A percentile compares a stretch with the other conserved stretches of the same genome.
phyloP scores from a whole-genome alignment of 1,140 invertebrate genomes.

The Caenorhabditis brenneri region DNA sequence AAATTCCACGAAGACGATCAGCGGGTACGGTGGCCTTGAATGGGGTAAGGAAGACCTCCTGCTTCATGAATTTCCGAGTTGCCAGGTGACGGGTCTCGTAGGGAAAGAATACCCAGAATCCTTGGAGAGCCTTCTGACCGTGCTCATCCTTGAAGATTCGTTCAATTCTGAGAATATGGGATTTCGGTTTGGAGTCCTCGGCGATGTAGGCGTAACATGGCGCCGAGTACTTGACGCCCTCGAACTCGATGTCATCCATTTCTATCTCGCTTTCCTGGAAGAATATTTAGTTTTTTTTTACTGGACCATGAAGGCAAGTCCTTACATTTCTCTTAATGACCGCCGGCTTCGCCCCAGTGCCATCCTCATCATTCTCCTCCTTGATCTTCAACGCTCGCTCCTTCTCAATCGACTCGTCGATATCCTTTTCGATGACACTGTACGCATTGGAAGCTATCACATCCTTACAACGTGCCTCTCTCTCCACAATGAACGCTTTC shows the following conservation, averaged over 20 bases:
- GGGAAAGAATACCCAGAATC: constrained; percentile 84
- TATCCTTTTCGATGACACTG: constrained; percentile 76
- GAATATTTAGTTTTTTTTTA: no score
- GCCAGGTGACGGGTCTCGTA: constrained; percentile 94
- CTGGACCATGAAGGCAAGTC: no score
- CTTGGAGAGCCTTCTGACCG: constrained; percentile 85
- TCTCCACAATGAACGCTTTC: constrained; percentile 82
- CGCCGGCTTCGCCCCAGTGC: background rate
- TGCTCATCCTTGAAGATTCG: constrained; percentile 77
- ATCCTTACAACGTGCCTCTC: constrained; percentile 74
- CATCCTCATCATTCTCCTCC: constrained; percentile 47
- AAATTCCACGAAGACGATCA: constrained; percentile 86
- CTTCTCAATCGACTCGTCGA: constrained; percentile 60
- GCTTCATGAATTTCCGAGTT: constrained; percentile 85
- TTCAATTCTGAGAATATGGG: constrained; percentile 87
- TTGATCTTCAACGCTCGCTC: constrained; percentile 50
- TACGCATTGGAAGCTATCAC: constrained; percentile 85
- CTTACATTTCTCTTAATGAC: constrained; percentile 71
- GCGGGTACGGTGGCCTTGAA: constrained; percentile 82
- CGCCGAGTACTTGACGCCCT: constrained; percentile 79
- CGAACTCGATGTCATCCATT: constrained; percentile 75
- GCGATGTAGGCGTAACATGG: constrained; percentile 89
- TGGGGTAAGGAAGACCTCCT: constrained; percentile 83
- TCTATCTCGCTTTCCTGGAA: constrained; percentile 58
- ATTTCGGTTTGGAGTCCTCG: constrained; percentile 75